Percentiles rank a stretch among this genome's conserved stretches.
These are phyloP conservation scores for Tachysurus vachellii DNA, from an alignment of 2,113 vertebrate genomes.

Conservation along the genomic window DNA sequence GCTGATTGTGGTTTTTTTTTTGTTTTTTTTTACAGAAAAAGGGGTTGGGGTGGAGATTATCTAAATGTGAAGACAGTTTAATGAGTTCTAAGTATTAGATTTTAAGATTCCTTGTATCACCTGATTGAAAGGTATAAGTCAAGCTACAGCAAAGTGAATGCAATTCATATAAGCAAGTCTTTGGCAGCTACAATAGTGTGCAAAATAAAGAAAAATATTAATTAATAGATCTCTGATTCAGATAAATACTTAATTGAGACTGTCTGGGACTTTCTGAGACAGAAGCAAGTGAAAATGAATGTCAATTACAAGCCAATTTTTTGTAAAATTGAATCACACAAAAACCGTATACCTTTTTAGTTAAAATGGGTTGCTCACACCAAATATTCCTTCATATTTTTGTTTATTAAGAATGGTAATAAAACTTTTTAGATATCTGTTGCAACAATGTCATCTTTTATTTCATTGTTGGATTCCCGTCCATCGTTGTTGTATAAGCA, in stretches of 20 bases:
- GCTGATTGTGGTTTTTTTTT: conserved; percentile 30
- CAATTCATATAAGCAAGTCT: not conserved
- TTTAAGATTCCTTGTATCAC: not conserved
- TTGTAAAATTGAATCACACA: not conserved
- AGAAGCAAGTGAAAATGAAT: not conserved
- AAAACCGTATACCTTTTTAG: not conserved
- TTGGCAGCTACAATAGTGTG: not conserved
- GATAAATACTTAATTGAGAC: not conserved
- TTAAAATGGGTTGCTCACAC: not conserved
- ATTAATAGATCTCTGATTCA: not conserved
- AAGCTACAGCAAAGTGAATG: not conserved
- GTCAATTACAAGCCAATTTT: not conserved
- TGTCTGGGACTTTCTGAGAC: not conserved
- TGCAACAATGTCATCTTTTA: not conserved
- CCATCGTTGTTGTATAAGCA: conserved; percentile 6
- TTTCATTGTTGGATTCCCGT: not conserved
- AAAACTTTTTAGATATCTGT: not conserved
- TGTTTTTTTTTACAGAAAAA: conserved; percentile 20
- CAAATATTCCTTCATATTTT: not conserved
- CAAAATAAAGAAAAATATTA: not conserved
- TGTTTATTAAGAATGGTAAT: not conserved
- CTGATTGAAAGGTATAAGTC: not conserved
- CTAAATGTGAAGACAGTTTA: conserved; percentile 14
- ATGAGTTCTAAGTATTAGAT: not conserved
- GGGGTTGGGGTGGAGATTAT: not conserved